Evolutionary conservation across 1,140 invertebrate species (phyloP).

Genomic region (Diprion similis): DNA sequence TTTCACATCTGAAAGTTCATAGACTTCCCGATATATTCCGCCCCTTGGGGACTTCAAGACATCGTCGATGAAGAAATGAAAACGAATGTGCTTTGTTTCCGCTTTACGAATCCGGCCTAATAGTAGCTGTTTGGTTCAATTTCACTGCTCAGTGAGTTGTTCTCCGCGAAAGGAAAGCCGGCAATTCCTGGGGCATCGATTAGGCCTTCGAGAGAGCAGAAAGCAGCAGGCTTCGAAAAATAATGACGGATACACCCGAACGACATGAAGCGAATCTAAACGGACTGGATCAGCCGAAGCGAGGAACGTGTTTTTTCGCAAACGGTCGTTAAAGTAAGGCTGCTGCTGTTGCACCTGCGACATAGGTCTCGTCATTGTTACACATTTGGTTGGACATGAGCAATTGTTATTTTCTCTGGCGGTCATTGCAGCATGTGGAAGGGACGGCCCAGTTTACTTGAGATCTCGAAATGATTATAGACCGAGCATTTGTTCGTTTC

Average conservation of each 20-base stretch:
- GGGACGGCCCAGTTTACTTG: background rate
- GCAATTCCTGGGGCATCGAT: too few relatives aligned
- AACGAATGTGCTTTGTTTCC: too few relatives aligned
- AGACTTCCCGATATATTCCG: too few relatives aligned
- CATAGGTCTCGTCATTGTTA: background rate
- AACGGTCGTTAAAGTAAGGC: background rate
- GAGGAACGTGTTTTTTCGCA: background rate
- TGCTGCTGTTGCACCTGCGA: background rate
- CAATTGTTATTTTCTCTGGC: background rate
- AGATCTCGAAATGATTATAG: conserved; percentile 5
- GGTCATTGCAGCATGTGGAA: background rate
- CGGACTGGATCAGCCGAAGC: background rate
- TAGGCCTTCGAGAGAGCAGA: too few relatives aligned
- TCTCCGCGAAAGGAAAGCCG: background rate
- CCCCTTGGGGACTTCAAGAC: too few relatives aligned
- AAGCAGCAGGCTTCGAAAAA: too few relatives aligned
- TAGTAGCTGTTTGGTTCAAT: background rate
- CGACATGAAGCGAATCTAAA: background rate
- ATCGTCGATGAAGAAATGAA: too few relatives aligned
- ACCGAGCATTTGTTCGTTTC: background rate
- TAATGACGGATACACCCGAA: background rate
- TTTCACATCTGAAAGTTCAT: too few relatives aligned
- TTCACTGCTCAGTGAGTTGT: background rate
- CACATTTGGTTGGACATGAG: background rate
- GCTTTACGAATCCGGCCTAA: too few relatives aligned